A percentile compares a stretch with the other conserved stretches of the same genome.
phyloP scores from a whole-genome alignment of 2,797 vertebrate species.

The Chaetodon trifasciatus region DNA sequence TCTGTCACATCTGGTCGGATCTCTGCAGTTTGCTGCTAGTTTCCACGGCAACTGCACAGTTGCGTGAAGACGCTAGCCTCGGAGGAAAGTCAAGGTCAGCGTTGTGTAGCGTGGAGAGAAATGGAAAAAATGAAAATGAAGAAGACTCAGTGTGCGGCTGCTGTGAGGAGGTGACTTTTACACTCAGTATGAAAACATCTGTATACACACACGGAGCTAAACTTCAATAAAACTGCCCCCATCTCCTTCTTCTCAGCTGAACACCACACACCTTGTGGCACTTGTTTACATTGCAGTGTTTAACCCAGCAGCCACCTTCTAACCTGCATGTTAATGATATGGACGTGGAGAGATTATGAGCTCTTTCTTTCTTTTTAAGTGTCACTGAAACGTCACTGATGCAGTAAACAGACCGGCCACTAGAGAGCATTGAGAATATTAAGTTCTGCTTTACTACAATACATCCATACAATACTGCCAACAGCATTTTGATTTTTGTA shows the following conservation, averaged over 20 bases:
- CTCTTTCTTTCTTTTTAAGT: not conserved
- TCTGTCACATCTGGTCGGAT: constrained; percentile 56
- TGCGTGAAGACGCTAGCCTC: constrained; percentile 47
- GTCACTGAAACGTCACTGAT: not conserved
- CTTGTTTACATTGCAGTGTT: not conserved
- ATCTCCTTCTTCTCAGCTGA: not conserved
- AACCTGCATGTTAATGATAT: not conserved
- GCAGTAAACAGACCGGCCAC: constrained; percentile 38
- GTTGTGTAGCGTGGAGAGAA: constrained; percentile 31
- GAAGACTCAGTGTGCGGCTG: not conserved
- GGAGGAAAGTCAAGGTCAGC: constrained; percentile 67
- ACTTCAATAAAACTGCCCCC: constrained; percentile 29
- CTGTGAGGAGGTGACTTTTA: constrained; percentile 39
- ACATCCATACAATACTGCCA: not conserved
- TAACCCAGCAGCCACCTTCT: not conserved
- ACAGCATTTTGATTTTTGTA: not conserved
- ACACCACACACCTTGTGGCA: not conserved
- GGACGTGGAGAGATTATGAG: not conserved
- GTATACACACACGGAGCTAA: constrained; percentile 3
- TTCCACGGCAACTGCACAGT: constrained; percentile 73
- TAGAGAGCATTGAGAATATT: constrained; percentile 32
- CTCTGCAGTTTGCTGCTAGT: constrained; percentile 55
- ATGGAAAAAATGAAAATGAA: constrained; percentile 41
- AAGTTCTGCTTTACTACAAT: not conserved
- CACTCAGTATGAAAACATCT: constrained; percentile 27